Conservation (phyloP, 2,113 vertebrate species). For the Crocuta crocuta region DNA sequence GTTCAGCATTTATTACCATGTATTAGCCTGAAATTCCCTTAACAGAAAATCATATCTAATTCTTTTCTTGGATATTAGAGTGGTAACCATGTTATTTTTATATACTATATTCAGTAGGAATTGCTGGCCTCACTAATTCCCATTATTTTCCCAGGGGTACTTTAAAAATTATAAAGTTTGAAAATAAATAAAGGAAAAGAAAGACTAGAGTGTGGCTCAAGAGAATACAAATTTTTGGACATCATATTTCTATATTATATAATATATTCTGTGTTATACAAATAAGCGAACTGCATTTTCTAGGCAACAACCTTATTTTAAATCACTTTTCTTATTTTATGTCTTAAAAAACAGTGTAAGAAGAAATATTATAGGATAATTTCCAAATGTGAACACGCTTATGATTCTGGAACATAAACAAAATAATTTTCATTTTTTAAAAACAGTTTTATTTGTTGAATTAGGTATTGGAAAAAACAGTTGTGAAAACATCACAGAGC, state of each 20-base stretch:
- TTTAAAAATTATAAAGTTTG: not conserved
- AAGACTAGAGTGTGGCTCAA: not conserved
- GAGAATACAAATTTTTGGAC: not conserved
- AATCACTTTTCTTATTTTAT: not conserved
- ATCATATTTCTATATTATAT: not conserved
- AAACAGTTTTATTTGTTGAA: not conserved
- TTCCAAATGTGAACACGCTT: not conserved
- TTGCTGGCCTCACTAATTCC: not conserved
- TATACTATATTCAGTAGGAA: not conserved
- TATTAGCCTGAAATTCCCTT: conserved; percentile 71
- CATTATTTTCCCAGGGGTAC: not conserved
- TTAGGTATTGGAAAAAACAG: not conserved
- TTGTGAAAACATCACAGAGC: not conserved
- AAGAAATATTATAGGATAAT: not conserved
- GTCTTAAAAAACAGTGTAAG: not conserved
- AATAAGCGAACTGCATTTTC: not conserved
- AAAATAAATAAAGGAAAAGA: not conserved
- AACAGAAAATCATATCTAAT: conserved; percentile 47
- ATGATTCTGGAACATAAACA: not conserved
- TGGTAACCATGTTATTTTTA: not conserved
- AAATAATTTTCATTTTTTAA: not conserved
- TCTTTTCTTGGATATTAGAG: conserved; percentile 12
- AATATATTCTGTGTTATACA: not conserved
- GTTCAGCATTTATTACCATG: conserved; percentile 82
- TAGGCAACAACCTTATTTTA: not conserved